phyloP scores from a whole-genome alignment of 2,888 invertebrate genomes.

The Limnephilus rhombicus region DNA sequence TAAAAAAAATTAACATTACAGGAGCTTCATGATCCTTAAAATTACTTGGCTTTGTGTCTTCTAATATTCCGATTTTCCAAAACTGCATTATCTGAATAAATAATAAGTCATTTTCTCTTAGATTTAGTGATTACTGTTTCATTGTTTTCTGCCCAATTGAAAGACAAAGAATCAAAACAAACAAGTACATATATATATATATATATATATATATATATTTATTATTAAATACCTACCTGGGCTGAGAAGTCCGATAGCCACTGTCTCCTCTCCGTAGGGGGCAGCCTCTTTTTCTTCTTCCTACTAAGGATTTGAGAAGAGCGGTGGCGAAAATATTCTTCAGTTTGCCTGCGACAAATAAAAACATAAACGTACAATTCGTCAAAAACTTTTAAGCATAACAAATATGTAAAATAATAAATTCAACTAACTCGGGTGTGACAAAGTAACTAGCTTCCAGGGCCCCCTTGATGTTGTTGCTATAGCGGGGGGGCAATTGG shows the following conservation, averaged over 20 bases:
- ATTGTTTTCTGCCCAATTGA: background rate
- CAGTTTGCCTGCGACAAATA: slow-evolving; percentile 75
- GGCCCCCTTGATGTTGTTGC: slow-evolving; percentile 77
- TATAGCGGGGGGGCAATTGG: slow-evolving; percentile 74
- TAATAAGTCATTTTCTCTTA: background rate
- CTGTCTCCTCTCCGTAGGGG: slow-evolving; percentile 70
- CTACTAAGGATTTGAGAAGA: slow-evolving; percentile 59
- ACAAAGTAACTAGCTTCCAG: slow-evolving; percentile 78
- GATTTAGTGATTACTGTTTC: background rate
- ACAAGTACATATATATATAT: background rate
- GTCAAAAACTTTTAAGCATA: background rate
- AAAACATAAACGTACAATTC: background rate
- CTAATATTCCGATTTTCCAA: background rate
- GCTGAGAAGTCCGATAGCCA: slow-evolving; percentile 76
- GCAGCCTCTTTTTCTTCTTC: slow-evolving; percentile 30
- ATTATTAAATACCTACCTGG: slow-evolving; percentile 47
- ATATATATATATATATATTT: background rate
- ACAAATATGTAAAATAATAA: background rate
- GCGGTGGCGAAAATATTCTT: slow-evolving; percentile 78
- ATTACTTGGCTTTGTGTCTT: background rate
- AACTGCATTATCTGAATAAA: background rate
- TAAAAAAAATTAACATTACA: too few species aligned
- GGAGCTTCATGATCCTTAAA: background rate
- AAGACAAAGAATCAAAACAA: background rate
- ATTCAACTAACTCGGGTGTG: slow-evolving; percentile 74